Conservation (phyloP, 2,113 vertebrate species). For the Lasiurus cinereus region DNA sequence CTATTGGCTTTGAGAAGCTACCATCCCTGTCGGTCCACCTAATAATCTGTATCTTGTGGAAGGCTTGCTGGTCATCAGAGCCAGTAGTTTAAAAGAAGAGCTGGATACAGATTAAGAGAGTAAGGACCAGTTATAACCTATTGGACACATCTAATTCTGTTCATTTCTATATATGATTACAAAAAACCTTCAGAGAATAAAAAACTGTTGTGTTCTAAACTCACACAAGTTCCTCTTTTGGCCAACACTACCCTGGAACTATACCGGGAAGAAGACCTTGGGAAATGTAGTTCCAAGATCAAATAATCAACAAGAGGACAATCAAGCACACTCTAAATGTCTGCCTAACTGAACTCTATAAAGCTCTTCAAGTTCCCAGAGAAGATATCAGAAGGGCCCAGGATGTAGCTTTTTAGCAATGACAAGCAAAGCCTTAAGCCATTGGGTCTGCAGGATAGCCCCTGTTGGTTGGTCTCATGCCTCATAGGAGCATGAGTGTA, state of each 20-base stretch:
- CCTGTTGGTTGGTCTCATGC: neutral
- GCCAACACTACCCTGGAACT: neutral
- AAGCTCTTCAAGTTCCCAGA: neutral
- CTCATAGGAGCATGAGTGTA: neutral
- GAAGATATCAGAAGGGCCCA: neutral
- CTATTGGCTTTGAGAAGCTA: neutral
- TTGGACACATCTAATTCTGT: neutral
- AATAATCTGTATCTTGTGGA: neutral
- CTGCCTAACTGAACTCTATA: constrained; percentile 10
- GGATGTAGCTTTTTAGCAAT: neutral
- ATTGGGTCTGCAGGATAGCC: neutral
- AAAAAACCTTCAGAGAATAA: neutral
- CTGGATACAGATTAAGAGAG: neutral
- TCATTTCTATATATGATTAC: neutral
- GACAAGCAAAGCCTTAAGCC: neutral
- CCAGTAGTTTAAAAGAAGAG: neutral
- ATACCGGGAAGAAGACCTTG: neutral
- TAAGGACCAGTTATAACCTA: neutral
- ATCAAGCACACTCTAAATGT: neutral
- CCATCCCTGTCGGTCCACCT: neutral
- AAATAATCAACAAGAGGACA: neutral
- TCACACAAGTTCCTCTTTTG: neutral
- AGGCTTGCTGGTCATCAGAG: neutral
- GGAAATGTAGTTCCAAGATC: neutral
- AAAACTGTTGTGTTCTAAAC: neutral